These are phyloP conservation scores for Hydrotaea cyrtoneurina DNA, from an alignment of 2,888 invertebrate species.

Conservation along the genomic window DNA sequence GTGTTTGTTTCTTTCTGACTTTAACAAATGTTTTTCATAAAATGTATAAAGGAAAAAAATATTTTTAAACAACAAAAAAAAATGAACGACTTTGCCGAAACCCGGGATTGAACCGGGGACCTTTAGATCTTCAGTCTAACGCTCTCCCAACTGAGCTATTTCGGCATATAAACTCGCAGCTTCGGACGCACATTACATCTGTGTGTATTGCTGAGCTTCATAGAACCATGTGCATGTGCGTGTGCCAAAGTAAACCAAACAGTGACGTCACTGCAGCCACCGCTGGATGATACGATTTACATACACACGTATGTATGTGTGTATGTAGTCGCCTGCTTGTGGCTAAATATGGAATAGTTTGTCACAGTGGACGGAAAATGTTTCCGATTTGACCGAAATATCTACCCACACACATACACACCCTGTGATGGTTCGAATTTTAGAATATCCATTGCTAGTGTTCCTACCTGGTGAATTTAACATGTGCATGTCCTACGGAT, in stretches of 20 bases:
- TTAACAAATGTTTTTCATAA: constrained; percentile 18
- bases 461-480: too few species aligned
- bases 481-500: too few species aligned
- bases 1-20: neutral
- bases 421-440: too few species aligned
- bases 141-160: constrained; percentile 81
- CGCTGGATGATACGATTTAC: too few species aligned
- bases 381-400: too few species aligned
- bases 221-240: neutral
- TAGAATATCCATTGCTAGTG: too few species aligned
- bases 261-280: neutral
- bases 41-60: too few species aligned
- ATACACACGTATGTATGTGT: too few species aligned
- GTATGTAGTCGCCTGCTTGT: neutral
- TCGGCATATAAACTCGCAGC: constrained; percentile 68
- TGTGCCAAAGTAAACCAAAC: neutral
- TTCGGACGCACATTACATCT: neutral
- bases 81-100: constrained; percentile 74
- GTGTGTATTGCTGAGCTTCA: neutral
- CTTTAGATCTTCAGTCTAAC: constrained; percentile 79
- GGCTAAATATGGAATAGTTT: neutral
- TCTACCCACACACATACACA: too few species aligned
- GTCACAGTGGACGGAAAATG: too few species aligned
- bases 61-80: constrained; percentile 24
- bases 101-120: constrained; percentile 79